These are phyloP conservation scores for Gnatocerus cornutus DNA, from an alignment of 2,888 invertebrate genomes.

Conservation along the genomic window DNA sequence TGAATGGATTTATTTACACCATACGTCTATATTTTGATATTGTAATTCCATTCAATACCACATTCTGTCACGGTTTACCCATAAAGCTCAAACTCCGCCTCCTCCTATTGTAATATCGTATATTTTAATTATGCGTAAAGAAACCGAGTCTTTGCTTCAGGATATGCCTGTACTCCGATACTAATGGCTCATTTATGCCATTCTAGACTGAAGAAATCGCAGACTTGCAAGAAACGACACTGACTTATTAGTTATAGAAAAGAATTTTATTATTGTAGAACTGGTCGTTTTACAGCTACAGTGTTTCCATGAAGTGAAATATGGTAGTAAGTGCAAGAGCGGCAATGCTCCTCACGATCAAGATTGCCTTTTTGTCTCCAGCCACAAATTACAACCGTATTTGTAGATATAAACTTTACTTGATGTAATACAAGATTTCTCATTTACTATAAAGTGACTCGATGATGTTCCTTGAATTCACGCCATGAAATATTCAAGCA, in stretches of 20 bases:
- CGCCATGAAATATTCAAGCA: conserved; percentile 52
- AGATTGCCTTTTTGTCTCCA: conserved; percentile 58
- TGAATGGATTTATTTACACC: conserved; percentile 46
- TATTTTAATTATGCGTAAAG: conserved; percentile 47
- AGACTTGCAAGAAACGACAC: conserved; percentile 21
- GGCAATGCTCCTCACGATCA: conserved; percentile 56
- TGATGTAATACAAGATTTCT: conserved; percentile 57
- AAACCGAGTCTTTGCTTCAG: conserved; percentile 38
- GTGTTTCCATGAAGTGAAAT: conserved; percentile 45
- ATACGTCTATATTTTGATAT: conserved; percentile 42
- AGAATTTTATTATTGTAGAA: conserved; percentile 33
- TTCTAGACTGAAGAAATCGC: conserved; percentile 25
- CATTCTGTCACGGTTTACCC: conserved; percentile 45
- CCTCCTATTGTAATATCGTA: conserved; percentile 43
- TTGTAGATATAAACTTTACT: conserved; percentile 58
- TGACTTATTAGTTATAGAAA: conserved; percentile 21
- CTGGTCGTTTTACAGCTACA: conserved; percentile 35
- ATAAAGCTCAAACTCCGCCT: conserved; percentile 44
- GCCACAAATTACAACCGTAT: conserved; percentile 55
- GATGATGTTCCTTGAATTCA: conserved; percentile 49
- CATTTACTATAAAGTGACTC: conserved; percentile 58
- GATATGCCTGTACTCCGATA: conserved; percentile 38
- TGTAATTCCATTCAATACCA: conserved; percentile 39
- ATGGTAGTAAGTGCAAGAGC: conserved; percentile 43
- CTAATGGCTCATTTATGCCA: conserved; percentile 46